Evolutionary conservation across 2,113 vertebrate species (phyloP).

Genomic region (Caracal caracal): DNA sequence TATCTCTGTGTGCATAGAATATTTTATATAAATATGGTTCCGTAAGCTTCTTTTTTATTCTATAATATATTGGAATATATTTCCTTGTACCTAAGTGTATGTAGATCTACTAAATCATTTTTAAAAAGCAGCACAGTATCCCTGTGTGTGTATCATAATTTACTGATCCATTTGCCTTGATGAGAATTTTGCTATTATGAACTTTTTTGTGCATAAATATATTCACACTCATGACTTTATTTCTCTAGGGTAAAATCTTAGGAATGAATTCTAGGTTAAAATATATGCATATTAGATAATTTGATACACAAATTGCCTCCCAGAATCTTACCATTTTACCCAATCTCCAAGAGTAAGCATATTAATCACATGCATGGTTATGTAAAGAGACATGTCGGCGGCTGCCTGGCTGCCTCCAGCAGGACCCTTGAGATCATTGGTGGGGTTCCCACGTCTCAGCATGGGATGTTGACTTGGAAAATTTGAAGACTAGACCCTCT

Average conservation of each 20-base stretch:
- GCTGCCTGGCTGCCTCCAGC: not conserved
- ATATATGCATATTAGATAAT: not conserved
- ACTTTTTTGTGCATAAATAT: slow-evolving; percentile 5
- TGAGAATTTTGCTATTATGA: slow-evolving; percentile 20
- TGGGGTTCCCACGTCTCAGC: not conserved
- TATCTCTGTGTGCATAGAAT: not conserved
- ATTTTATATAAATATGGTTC: slow-evolving; percentile 7
- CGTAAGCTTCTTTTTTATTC: not conserved
- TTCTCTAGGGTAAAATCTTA: slow-evolving; percentile 39
- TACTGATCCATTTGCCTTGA: slow-evolving; percentile 21
- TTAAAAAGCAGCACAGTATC: not conserved
- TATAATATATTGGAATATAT: not conserved
- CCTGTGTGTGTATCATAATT: not conserved
- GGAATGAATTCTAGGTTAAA: slow-evolving; percentile 32
- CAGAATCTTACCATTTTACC: not conserved
- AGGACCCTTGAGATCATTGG: not conserved
- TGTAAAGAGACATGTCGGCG: not conserved
- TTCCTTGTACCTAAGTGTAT: not conserved
- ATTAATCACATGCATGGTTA: not conserved
- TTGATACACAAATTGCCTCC: not conserved
- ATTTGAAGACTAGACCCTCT: not conserved
- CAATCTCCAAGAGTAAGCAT: not conserved
- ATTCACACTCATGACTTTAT: not conserved
- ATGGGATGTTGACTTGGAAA: not conserved
- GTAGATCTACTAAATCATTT: not conserved